Evolutionary conservation across 1,140 invertebrate species (phyloP).

Genomic region (Elymnias hypermnestra): DNA sequence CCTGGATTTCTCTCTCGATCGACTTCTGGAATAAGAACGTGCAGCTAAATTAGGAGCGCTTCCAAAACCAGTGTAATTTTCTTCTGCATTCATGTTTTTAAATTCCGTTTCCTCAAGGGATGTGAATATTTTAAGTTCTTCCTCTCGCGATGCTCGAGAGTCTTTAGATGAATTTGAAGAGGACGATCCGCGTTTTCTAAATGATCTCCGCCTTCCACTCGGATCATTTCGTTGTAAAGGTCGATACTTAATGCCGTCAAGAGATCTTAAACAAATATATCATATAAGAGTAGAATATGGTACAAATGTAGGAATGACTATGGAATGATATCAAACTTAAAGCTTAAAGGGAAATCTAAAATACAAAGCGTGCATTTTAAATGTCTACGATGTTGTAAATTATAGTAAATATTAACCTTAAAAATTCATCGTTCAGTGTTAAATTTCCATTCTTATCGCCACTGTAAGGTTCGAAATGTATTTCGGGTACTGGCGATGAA

Average conservation of each 20-base stretch:
- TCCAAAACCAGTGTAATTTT: conserved; percentile 41
- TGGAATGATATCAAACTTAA: too few relatives aligned
- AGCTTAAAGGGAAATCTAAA: too few relatives aligned
- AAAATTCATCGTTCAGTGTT: conserved; percentile 65
- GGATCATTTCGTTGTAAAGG: conserved; percentile 77
- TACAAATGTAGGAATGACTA: conserved; percentile 45
- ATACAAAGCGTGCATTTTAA: conserved; percentile 38
- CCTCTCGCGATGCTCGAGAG: conserved; percentile 76
- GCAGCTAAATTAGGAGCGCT: conserved; percentile 69
- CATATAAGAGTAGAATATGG: conserved; percentile 53
- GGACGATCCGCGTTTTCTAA: conserved; percentile 77
- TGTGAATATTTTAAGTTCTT: conserved; percentile 78
- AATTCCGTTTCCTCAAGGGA: conserved; percentile 78
- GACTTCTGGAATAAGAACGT: conserved; percentile 73
- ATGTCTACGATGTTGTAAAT: conserved; percentile 30
- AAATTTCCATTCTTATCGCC: conserved; percentile 43
- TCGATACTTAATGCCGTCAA: conserved; percentile 77
- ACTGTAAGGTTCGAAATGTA: conserved; percentile 72
- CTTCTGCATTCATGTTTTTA: conserved; percentile 50
- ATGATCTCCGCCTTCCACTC: conserved; percentile 75
- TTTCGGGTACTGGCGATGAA: conserved; percentile 56
- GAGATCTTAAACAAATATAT: conserved; percentile 76
- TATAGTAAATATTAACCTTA: conserved; percentile 70
- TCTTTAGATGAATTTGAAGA: conserved; percentile 77
- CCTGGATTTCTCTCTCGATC: conserved; percentile 59